Base-by-base conservation (phyloP, 2,797 vertebrate species). In the Oreochromis grahami region DNA sequence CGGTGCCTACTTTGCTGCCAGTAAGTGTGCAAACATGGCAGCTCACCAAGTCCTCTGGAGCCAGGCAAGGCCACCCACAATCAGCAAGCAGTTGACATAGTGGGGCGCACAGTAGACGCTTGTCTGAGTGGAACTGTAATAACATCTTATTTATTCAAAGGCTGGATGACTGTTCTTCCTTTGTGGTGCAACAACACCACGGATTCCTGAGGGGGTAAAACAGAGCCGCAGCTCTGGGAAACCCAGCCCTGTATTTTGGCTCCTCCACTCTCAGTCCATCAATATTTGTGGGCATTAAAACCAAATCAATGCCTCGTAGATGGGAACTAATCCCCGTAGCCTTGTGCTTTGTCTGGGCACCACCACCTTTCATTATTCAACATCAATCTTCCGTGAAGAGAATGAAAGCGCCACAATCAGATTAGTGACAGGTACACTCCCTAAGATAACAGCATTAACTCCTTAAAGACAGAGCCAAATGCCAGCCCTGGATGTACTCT, bases 271-370 rank as follows among this genome's bases (percentile, higher is more conserved):
- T 79, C 82, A 88, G 86, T 88, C 87, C 88, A 91, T 96, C 93
- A 94, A 93, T 94, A 94, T 92, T 87, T 93, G 84, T 87, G 86
- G 91, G 86, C 89, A 93, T 94, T 94, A 95, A 94, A 95, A 89
- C 86, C 88, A 90, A 95, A 96, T 96, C 94, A 93, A 94, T 96
- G 92, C 52, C 86, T 86, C 29, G 77, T 81, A 86, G 89, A 89
- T 72, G 36, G 82, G 81, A 93, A 91, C 93, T 93, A 94, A 94
- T 94, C 93, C 92, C 92, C 80, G 77, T 82, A 92, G 93, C 87
- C 84, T 83, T 74, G 85, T 89, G 88, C 88, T 94, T 92, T 92
- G 92, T 92, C 81, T 91, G 78, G 89, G 87, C 90, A 86, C 85
- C 85, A 82, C 87, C 81, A 87, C 78, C 93, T 90, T 94, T 94